A percentile compares a stretch with the other conserved stretches of the same genome.
These are phyloP conservation scores for Eubucco bourcierii DNA, from an alignment of 2,113 vertebrate genomes.

Conservation along the genomic window DNA sequence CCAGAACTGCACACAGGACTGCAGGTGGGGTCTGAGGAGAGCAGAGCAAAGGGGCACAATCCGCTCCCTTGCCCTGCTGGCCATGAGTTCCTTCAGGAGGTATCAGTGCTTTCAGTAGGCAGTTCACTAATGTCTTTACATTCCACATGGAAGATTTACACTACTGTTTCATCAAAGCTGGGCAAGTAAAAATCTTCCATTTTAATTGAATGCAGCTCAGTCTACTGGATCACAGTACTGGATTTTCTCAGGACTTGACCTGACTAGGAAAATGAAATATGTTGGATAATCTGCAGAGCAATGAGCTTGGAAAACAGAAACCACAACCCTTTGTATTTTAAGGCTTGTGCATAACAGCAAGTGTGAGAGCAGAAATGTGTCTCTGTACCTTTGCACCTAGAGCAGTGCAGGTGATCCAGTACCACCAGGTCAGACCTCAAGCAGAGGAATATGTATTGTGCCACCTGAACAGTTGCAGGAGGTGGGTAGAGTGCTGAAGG, in stretches of 20 bases:
- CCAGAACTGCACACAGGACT: too few species aligned
- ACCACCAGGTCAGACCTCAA: accelerated
- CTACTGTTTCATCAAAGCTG: accelerated
- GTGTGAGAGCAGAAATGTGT: neutral
- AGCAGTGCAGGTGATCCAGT: neutral
- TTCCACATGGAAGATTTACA: neutral
- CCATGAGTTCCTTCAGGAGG: neutral
- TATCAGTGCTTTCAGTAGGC: neutral
- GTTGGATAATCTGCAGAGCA: neutral
- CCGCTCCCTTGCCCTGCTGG: too few species aligned
- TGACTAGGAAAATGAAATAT: neutral
- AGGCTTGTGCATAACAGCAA: neutral
- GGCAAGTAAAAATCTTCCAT: neutral
- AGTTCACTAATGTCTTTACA: neutral
- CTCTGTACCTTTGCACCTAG: too few species aligned
- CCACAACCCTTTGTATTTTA: neutral
- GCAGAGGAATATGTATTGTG: neutral
- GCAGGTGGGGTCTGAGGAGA: too few species aligned
- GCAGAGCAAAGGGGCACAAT: too few species aligned
- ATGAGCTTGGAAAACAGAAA: neutral
- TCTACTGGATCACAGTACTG: neutral
- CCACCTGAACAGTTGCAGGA: neutral
- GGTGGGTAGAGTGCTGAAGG: accelerated
- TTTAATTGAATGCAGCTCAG: neutral
- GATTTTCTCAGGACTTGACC: neutral